phyloP scores from a whole-genome alignment of 2,888 invertebrate genomes.

The Himalopsyche anomala region DNA sequence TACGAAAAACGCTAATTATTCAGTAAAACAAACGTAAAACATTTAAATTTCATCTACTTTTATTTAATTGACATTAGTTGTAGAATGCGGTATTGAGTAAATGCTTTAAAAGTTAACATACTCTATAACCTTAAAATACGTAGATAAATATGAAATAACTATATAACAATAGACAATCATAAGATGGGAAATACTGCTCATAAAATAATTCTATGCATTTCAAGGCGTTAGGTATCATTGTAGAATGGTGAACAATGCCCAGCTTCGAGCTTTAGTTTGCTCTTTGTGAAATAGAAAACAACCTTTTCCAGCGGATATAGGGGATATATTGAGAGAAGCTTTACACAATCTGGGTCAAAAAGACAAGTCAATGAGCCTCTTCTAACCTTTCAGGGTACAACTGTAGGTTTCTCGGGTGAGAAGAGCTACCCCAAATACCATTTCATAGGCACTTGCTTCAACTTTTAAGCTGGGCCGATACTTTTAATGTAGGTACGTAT shows the following conservation, averaged over 20 bases:
- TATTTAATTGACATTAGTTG: too few species aligned
- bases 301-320: constrained; percentile 53
- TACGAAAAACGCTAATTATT: too few species aligned
- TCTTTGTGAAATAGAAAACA: constrained; percentile 50
- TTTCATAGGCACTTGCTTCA: not conserved
- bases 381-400: constrained; percentile 23
- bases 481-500: not conserved
- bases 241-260: constrained; percentile 8
- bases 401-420: constrained; percentile 31
- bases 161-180: not conserved
- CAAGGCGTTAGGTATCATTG: constrained; percentile 10
- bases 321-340: constrained; percentile 48
- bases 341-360: constrained; percentile 62
- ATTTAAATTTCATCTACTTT: too few species aligned
- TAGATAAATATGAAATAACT: too few species aligned
- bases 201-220: constrained; percentile 14
- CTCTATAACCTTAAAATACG: too few species aligned
- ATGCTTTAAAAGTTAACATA: too few species aligned
- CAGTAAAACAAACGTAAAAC: too few species aligned
- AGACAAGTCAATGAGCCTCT: constrained; percentile 60
- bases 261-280: constrained; percentile 31
- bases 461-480: constrained; percentile 30
- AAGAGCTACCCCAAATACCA: constrained; percentile 21
- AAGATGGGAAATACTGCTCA: not conserved
- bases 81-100: too few species aligned